Percentiles rank a stretch among this genome's conserved stretches.
These are phyloP conservation scores for Promerops cafer DNA, from an alignment of 2,113 vertebrate genomes.

Conservation along the genomic window DNA sequence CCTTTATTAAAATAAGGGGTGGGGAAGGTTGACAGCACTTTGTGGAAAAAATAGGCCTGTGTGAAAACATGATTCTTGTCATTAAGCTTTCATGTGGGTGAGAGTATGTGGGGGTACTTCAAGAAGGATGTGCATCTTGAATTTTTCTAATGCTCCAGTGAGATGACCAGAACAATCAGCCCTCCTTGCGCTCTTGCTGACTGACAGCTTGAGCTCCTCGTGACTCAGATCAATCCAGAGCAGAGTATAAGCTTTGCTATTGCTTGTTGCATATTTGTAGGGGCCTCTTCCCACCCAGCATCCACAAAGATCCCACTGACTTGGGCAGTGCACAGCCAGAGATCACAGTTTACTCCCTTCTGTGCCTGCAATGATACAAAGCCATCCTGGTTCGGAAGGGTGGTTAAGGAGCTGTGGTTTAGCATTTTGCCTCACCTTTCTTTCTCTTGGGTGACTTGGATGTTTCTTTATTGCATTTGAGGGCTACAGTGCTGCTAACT, in stretches of 20 bases:
- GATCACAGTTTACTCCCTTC: background rate
- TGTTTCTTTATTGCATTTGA: background rate
- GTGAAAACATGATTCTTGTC: background rate
- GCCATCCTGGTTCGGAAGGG: background rate
- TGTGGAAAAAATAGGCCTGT: background rate
- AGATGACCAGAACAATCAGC: background rate
- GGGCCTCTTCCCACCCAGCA: background rate
- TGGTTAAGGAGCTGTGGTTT: background rate
- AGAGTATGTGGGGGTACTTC: background rate
- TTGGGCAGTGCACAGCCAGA: background rate
- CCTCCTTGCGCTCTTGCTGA: background rate
- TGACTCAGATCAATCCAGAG: background rate
- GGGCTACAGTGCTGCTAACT: background rate
- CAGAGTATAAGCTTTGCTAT: background rate
- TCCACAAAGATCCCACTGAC: background rate
- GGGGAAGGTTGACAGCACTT: background rate
- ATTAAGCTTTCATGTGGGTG: background rate
- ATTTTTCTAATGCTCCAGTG: background rate
- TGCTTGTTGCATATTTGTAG: background rate
- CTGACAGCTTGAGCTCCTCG: background rate
- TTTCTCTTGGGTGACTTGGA: background rate
- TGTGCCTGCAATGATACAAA: background rate
- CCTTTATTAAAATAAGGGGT: slow-evolving; percentile 9
- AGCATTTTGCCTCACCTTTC: background rate
- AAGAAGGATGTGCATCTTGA: background rate